phyloP scores from a whole-genome alignment of 2,797 vertebrate species.

The Petrocephalus schoutedeni region DNA sequence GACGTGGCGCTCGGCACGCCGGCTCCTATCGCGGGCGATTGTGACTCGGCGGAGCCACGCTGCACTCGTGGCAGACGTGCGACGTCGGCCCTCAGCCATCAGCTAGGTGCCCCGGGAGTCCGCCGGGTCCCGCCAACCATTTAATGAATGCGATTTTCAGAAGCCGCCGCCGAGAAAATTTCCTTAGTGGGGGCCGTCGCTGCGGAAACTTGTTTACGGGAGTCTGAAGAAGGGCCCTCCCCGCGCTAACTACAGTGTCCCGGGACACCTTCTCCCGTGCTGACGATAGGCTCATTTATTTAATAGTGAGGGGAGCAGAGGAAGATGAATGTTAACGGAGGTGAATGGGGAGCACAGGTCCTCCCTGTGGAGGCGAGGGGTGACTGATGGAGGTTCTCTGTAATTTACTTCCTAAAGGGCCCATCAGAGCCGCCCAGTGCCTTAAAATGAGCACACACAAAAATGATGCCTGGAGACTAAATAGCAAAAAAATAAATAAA shows the following conservation, averaged over 20 bases:
- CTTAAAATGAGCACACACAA: slow-evolving; percentile 34
- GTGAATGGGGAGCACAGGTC: slow-evolving; percentile 24
- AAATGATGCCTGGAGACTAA: slow-evolving; percentile 32
- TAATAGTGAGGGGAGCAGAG: slow-evolving; percentile 32
- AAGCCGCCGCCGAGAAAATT: neutral
- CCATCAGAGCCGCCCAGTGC: slow-evolving; percentile 32
- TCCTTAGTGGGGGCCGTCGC: neutral
- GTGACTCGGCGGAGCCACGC: slow-evolving; percentile 32
- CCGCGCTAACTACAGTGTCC: slow-evolving; percentile 26
- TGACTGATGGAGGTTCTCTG: slow-evolving; percentile 42
- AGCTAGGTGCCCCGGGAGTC: neutral
- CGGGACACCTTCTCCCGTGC: slow-evolving; percentile 21
- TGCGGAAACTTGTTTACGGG: neutral
- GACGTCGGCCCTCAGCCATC: neutral
- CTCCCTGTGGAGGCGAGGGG: slow-evolving; percentile 29
- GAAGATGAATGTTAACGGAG: slow-evolving; percentile 39
- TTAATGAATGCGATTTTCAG: slow-evolving; percentile 3
- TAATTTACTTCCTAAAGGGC: slow-evolving; percentile 44
- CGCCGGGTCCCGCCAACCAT: neutral
- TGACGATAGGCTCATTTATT: slow-evolving; percentile 46
- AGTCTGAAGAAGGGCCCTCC: neutral
- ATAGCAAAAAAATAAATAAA: neutral
- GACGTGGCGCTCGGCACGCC: slow-evolving; percentile 26
- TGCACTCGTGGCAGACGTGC: slow-evolving; percentile 20
- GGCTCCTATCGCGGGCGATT: slow-evolving; percentile 33